These are phyloP conservation scores for Tipula lateralis DNA, from an alignment of 2,888 invertebrate genomes.

Conservation along the genomic window DNA sequence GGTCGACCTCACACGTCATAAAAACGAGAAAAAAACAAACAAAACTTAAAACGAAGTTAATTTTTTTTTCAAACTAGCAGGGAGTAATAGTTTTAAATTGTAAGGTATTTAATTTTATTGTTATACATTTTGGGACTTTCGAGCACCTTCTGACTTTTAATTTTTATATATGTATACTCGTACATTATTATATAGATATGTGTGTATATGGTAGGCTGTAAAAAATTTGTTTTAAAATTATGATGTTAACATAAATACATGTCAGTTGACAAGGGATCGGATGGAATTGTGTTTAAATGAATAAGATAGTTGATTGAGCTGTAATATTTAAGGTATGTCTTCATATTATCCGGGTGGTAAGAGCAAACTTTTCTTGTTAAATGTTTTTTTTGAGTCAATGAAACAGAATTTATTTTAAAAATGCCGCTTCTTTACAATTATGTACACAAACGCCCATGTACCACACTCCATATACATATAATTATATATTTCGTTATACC, in stretches of 20 bases:
- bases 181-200: too few relatives aligned
- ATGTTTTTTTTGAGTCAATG: background rate
- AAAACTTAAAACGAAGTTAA: background rate
- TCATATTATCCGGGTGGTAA: conserved; percentile 27
- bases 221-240: background rate
- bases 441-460: background rate
- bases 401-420: background rate
- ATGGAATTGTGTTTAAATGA: background rate
- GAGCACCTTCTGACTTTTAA: conserved; percentile 26
- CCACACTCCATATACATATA: background rate
- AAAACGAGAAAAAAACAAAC: conserved; percentile 4
- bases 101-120: conserved; percentile 28
- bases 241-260: conserved; percentile 29
- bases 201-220: background rate
- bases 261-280: conserved; percentile 28
- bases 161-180: background rate
- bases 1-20: conserved; percentile 29
- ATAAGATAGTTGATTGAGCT: conserved; percentile 28
- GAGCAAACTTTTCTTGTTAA: background rate
- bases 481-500: background rate
- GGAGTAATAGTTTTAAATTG: conserved; percentile 26
- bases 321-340: conserved; percentile 2
- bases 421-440: conserved; percentile 19
- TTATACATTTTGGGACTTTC: conserved; percentile 25
- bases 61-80: conserved; percentile 21